Evolutionary conservation across 2,888 invertebrate species (phyloP).

Genomic region (Morinoia aosen): DNA sequence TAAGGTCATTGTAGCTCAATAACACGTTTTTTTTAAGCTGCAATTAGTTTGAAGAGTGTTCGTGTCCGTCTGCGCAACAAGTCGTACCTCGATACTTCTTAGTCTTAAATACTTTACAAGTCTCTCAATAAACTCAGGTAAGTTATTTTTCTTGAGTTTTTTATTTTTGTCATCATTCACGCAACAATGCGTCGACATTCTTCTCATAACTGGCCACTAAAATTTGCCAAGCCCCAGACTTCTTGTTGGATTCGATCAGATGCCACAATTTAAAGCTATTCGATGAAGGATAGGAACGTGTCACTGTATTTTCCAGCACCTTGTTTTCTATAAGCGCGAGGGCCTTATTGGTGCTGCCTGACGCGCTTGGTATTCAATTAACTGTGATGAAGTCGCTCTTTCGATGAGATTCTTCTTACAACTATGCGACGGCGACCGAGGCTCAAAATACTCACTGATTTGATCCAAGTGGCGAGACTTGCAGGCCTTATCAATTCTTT

Average conservation of each 20-base stretch:
- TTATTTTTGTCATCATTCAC: too few relatives aligned
- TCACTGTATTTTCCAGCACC: background rate
- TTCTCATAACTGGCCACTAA: background rate
- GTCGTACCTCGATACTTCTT: too few relatives aligned
- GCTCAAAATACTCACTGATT: background rate
- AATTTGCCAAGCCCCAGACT: background rate
- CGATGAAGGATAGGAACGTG: background rate
- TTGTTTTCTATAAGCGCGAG: background rate
- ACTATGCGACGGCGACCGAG: background rate
- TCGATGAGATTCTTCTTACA: background rate
- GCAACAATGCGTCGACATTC: too few relatives aligned
- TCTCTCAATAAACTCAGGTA: too few relatives aligned
- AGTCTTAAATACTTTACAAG: too few relatives aligned
- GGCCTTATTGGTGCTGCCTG: background rate
- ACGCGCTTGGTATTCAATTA: background rate
- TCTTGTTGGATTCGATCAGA: background rate
- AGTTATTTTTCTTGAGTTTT: too few relatives aligned
- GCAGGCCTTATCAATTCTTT: background rate
- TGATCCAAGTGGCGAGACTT: background rate
- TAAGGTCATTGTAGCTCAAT: too few relatives aligned
- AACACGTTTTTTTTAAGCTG: too few relatives aligned
- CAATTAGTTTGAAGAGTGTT: too few relatives aligned
- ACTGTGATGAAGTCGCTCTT: background rate
- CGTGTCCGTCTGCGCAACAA: too few relatives aligned
- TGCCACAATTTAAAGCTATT: background rate